Percentiles rank a stretch among this genome's conserved stretches.
Evolutionary conservation across 2,888 invertebrate species (phyloP).

Genomic region (Cenopis cana): DNA sequence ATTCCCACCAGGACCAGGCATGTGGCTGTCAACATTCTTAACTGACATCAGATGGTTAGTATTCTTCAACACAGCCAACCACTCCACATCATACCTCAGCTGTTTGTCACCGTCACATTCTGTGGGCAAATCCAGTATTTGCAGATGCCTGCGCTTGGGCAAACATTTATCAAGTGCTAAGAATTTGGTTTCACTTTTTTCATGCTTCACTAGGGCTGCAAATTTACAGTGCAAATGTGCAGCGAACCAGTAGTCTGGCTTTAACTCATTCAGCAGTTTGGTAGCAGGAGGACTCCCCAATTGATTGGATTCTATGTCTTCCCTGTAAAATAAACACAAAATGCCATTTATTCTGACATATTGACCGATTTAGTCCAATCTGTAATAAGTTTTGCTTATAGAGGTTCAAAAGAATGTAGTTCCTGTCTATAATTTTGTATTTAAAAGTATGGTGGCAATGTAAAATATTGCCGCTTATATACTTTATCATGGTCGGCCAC

Average conservation of each 20-base stretch:
- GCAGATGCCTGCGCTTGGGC: constrained; percentile 94
- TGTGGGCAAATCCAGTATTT: constrained; percentile 89
- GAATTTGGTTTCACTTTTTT: constrained; percentile 88
- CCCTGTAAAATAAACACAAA: constrained; percentile 75
- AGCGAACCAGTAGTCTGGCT: constrained; percentile 97
- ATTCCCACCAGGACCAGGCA: constrained; percentile 91
- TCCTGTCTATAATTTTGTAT: no score
- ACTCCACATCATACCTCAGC: constrained; percentile 95
- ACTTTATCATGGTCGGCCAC: no score
- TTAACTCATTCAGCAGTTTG: constrained; percentile 91
- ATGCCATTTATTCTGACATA: background rate
- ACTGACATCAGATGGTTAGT: constrained; percentile 95
- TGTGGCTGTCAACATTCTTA: constrained; percentile 88
- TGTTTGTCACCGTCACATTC: constrained; percentile 82
- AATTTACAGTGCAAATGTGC: constrained; percentile 99
- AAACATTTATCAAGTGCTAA: constrained; percentile 98
- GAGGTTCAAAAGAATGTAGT: no score
- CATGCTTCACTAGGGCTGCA: constrained; percentile 93
- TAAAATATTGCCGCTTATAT: no score
- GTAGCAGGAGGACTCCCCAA: constrained; percentile 96
- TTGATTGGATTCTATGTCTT: constrained; percentile 91
- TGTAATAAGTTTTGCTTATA: no score
- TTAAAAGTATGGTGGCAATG: background rate
- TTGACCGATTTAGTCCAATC: no score
- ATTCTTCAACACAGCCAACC: constrained; percentile 94